phyloP scores from a whole-genome alignment of 2,888 invertebrate species.

The Gerosis bhagava region DNA sequence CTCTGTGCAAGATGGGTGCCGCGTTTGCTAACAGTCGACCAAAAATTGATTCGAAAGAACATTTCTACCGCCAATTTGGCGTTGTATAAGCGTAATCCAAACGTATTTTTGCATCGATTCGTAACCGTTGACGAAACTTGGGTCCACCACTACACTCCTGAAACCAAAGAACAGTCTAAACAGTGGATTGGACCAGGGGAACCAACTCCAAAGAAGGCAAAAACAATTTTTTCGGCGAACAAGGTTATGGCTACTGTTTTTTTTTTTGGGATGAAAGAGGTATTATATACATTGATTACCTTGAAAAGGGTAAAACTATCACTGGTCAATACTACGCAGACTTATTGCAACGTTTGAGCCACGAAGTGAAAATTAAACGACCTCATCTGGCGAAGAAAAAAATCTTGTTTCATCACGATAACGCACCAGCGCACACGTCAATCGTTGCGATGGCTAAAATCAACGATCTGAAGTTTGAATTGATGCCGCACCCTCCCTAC shows the following conservation, averaged over 20 bases:
- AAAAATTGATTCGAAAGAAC: constrained; percentile 36
- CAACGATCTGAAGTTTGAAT: constrained; percentile 20
- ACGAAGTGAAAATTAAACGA: not conserved
- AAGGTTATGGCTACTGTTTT: constrained; percentile 37
- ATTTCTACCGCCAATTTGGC: constrained; percentile 11
- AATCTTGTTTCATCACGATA: constrained; percentile 33
- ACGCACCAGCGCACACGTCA: constrained; percentile 25
- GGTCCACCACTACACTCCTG: constrained; percentile 41
- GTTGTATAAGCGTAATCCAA: constrained; percentile 2
- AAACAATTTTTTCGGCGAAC: constrained; percentile 29
- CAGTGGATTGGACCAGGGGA: constrained; percentile 31
- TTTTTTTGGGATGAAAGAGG: constrained; percentile 34
- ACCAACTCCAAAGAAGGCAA: constrained; percentile 35
- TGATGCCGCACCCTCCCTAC: constrained; percentile 30
- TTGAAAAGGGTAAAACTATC: not conserved
- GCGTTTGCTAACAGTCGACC: constrained; percentile 42
- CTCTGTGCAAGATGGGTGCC: constrained; percentile 46
- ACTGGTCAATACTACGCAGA: not conserved
- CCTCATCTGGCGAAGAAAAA: constrained; percentile 32
- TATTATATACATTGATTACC: not conserved
- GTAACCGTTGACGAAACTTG: not conserved
- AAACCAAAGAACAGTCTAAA: constrained; percentile 32
- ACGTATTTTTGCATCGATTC: not conserved
- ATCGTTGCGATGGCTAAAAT: constrained; percentile 26
- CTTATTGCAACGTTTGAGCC: not conserved